Conservation (phyloP, 2,797 vertebrate species). For the Poecilia picta region DNA sequence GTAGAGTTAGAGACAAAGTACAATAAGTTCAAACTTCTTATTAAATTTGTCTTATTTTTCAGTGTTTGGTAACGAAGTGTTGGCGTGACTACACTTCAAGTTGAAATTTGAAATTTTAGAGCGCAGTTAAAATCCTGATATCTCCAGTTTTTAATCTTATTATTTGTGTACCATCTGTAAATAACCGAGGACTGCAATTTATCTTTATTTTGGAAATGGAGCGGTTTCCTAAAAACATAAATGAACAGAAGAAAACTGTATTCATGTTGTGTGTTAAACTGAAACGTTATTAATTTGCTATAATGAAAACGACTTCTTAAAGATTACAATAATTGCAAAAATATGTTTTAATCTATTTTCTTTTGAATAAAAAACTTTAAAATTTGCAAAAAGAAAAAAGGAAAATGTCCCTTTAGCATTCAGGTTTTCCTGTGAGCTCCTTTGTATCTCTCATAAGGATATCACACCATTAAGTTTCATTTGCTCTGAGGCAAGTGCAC, state of each 20-base stretch:
- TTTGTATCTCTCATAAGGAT: slow-evolving; percentile 26
- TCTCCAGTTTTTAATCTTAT: neutral
- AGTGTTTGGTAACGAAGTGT: neutral
- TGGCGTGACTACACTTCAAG: neutral
- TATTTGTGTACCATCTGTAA: neutral
- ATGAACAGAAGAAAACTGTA: neutral
- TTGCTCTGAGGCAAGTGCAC: slow-evolving; percentile 30
- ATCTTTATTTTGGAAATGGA: neutral
- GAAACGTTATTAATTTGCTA: neutral
- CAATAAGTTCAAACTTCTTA: neutral
- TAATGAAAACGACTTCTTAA: slow-evolving; percentile 21
- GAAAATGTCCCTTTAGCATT: slow-evolving; percentile 23
- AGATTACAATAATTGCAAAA: slow-evolving; percentile 17
- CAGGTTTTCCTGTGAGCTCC: slow-evolving; percentile 23
- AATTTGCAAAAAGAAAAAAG: slow-evolving; percentile 8
- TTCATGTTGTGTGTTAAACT: neutral
- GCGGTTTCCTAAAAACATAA: neutral
- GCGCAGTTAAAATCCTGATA: neutral
- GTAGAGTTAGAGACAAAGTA: neutral
- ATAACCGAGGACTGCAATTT: neutral
- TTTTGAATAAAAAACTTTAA: slow-evolving; percentile 17
- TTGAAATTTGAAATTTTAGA: neutral
- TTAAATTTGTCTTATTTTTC: neutral
- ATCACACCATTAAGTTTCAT: slow-evolving; percentile 39
- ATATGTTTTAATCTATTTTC: neutral